A percentile compares a stretch with the other conserved stretches of the same genome.
Evolutionary conservation across 2,888 invertebrate species (phyloP).

Genomic region (Caenorhabditis sp.): DNA sequence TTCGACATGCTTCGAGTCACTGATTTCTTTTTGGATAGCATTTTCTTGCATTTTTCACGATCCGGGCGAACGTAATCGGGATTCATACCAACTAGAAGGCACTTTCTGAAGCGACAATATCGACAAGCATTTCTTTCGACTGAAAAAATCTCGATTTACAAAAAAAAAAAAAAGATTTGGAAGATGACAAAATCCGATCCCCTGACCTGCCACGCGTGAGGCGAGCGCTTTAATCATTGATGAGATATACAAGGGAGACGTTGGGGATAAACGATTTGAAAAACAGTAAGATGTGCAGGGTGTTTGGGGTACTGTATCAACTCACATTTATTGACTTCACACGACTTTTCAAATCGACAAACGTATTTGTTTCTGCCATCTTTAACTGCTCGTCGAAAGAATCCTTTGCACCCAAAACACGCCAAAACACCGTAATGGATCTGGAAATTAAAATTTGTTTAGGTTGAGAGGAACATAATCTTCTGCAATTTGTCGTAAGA

Average conservation of each 20-base stretch:
- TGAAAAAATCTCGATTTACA: constrained; percentile 29
- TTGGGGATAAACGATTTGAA: too few species aligned
- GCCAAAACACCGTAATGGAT: constrained; percentile 65
- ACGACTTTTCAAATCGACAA: constrained; percentile 63
- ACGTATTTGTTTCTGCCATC: constrained; percentile 67
- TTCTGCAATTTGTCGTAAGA: too few species aligned
- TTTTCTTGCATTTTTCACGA: constrained; percentile 48
- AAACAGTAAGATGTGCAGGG: too few species aligned
- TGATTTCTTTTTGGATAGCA: constrained; percentile 51
- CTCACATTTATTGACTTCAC: constrained; percentile 64
- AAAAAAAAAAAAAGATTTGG: too few species aligned
- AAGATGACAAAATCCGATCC: too few species aligned
- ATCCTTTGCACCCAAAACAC: constrained; percentile 66
- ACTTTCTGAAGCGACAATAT: constrained; percentile 65
- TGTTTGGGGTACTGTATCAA: too few species aligned
- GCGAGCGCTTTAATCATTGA: too few species aligned
- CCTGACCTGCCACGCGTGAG: too few species aligned
- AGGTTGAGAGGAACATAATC: not conserved
- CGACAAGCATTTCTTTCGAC: constrained; percentile 65
- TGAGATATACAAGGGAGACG: too few species aligned
- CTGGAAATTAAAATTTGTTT: constrained; percentile 15
- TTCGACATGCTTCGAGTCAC: constrained; percentile 26
- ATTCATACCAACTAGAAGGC: constrained; percentile 67
- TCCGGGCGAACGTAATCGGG: constrained; percentile 67
- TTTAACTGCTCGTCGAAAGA: constrained; percentile 67